Percentiles rank a stretch among this genome's conserved stretches.
These are phyloP conservation scores for Conchocele bisecta DNA, from an alignment of 2,888 invertebrate genomes.

Conservation along the genomic window DNA sequence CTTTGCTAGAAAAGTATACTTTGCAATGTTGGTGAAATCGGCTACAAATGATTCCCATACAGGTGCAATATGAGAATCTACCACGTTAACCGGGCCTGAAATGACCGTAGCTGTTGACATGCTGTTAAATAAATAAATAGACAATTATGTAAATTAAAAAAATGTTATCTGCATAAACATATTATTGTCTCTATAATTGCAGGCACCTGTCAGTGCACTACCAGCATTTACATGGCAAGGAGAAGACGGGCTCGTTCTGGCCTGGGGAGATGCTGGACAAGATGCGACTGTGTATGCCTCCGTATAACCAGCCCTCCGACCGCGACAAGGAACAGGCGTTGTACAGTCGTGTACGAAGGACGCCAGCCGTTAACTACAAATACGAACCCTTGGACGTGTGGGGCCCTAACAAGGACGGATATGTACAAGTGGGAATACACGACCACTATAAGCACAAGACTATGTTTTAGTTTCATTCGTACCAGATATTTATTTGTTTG, in stretches of 20 bases:
- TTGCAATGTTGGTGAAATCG: too few relatives aligned
- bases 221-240: constrained; percentile 64
- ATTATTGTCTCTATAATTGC: constrained; percentile 31
- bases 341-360: constrained; percentile 61
- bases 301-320: constrained; percentile 53
- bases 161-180: too few relatives aligned
- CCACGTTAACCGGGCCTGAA: too few relatives aligned
- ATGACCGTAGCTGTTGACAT: too few relatives aligned
- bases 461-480: too few relatives aligned
- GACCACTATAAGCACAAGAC: constrained; percentile 64
- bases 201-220: constrained; percentile 68
- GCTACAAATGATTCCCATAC: too few relatives aligned
- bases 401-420: constrained; percentile 66
- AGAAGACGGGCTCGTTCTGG: constrained; percentile 76
- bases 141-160: too few relatives aligned
- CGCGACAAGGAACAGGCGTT: constrained; percentile 59
- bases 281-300: constrained; percentile 75
- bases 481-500: too few relatives aligned
- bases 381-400: constrained; percentile 60
- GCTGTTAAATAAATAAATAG: too few relatives aligned
- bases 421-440: constrained; percentile 66
- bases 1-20: too few relatives aligned
- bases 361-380: constrained; percentile 53
- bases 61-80: too few relatives aligned
- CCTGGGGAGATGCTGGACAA: constrained; percentile 80